Percentiles rank a stretch among this genome's conserved stretches.
Evolutionary conservation across 2,888 invertebrate genomes (phyloP).

Genomic region (Ormyrus rosae): DNA sequence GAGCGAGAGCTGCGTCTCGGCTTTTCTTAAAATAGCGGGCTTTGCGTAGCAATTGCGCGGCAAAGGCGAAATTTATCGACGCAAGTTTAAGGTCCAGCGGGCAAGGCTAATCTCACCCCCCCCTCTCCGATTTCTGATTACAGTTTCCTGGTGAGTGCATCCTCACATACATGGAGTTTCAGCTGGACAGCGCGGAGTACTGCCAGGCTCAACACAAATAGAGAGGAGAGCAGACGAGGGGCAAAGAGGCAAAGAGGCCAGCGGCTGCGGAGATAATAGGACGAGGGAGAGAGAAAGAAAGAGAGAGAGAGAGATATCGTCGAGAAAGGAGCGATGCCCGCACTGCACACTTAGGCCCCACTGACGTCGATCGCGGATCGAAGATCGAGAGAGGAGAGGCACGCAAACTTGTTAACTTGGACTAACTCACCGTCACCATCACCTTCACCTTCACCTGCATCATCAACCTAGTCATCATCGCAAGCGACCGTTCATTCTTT

Average conservation of each 20-base stretch:
- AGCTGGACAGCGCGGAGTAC: constrained; percentile 98
- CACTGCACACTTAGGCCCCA: neutral
- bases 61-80: too few relatives aligned
- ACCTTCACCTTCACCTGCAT: too few relatives aligned
- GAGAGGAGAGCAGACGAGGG: constrained; percentile 70
- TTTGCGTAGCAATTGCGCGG: too few relatives aligned
- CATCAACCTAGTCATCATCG: too few relatives aligned
- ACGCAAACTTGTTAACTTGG: too few relatives aligned
- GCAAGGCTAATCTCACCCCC: too few relatives aligned
- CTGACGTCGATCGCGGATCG: neutral
- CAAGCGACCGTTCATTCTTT: too few relatives aligned
- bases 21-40: too few relatives aligned
- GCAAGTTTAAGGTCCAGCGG: too few relatives aligned
- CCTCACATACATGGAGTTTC: constrained; percentile 98
- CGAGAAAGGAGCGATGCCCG: constrained; percentile 35
- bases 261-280: neutral
- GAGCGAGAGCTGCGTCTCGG: too few relatives aligned
- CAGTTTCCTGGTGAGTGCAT: constrained; percentile 92
- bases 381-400: neutral
- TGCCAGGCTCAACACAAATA: constrained; percentile 99
- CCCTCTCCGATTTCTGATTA: constrained; percentile 71
- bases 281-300: constrained; percentile 45
- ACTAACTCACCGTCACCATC: too few relatives aligned
- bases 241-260: constrained; percentile 14
- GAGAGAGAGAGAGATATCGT: constrained; percentile 11